Percentiles rank a stretch among this genome's conserved stretches.
These are phyloP conservation scores for Galleria mellonella DNA, from an alignment of 1,140 invertebrate species.

Conservation along the genomic window DNA sequence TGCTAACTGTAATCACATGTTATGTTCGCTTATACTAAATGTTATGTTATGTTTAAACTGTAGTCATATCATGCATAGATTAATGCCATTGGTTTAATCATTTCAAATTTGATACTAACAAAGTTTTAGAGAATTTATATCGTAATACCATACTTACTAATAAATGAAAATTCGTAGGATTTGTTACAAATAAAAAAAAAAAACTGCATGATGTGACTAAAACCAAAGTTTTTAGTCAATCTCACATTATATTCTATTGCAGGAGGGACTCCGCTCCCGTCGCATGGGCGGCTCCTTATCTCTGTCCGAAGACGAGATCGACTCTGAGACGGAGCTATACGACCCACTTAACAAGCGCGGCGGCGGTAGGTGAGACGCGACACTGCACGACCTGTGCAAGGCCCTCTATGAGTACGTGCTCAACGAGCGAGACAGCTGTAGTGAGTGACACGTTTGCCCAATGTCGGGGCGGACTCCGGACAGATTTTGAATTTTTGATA, in stretches of 20 bases:
- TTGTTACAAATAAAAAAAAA: background rate
- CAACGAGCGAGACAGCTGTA: slow-evolving; percentile 10
- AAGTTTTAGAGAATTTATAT: too few species aligned
- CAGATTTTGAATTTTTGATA: too few species aligned
- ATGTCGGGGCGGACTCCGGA: background rate
- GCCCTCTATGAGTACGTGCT: slow-evolving; percentile 43
- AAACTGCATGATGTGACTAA: slow-evolving; percentile 6
- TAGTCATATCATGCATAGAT: too few species aligned
- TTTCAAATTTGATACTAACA: too few species aligned
- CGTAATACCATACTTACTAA: too few species aligned
- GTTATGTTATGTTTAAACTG: too few species aligned
- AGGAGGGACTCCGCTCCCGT: slow-evolving; percentile 76
- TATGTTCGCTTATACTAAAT: too few species aligned
- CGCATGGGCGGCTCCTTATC: slow-evolving; percentile 83
- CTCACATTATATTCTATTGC: slow-evolving; percentile 34
- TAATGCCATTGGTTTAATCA: too few species aligned
- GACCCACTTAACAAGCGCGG: slow-evolving; percentile 54
- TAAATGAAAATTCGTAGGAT: too few species aligned
- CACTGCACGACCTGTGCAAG: slow-evolving; percentile 60
- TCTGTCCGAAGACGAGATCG: slow-evolving; percentile 86
- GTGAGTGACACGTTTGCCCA: background rate
- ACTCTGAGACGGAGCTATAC: slow-evolving; percentile 76
- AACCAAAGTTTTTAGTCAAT: background rate
- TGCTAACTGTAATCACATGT: too few species aligned
- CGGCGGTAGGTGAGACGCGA: slow-evolving; percentile 55